A percentile compares a stretch with the other conserved stretches of the same genome.
Conservation (phyloP, 2,113 vertebrate genomes). For the Sturnus vulgaris region DNA sequence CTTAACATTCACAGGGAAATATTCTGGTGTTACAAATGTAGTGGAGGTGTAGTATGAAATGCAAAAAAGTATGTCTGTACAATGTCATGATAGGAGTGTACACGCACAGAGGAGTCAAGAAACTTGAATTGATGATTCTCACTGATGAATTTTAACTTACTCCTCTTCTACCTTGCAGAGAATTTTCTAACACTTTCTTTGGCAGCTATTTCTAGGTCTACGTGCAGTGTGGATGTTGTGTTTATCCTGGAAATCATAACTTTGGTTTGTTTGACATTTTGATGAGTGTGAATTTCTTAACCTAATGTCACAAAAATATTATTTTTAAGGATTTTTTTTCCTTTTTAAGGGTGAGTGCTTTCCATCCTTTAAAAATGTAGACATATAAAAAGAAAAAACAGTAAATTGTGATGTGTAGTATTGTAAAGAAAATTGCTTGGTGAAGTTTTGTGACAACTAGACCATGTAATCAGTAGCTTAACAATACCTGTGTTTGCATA, state of each 20-base stretch:
- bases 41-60: background rate
- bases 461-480: background rate
- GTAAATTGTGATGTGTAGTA: background rate
- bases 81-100: background rate
- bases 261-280: background rate
- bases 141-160: background rate
- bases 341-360: background rate
- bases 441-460: background rate
- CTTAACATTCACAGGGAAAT: constrained; percentile 13
- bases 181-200: background rate
- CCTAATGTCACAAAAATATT: background rate
- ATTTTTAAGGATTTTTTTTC: background rate
- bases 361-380: background rate
- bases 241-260: background rate
- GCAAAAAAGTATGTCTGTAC: background rate
- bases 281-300: background rate
- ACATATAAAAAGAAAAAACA: background rate
- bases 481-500: background rate
- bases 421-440: background rate
- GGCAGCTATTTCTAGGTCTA: background rate
- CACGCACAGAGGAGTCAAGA: background rate
- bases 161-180: background rate
- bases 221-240: background rate
- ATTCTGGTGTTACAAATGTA: constrained; percentile 6
- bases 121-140: constrained; percentile 20